These are phyloP conservation scores for Coilia nasus DNA, from an alignment of 2,797 vertebrate species.

Conservation along the genomic window DNA sequence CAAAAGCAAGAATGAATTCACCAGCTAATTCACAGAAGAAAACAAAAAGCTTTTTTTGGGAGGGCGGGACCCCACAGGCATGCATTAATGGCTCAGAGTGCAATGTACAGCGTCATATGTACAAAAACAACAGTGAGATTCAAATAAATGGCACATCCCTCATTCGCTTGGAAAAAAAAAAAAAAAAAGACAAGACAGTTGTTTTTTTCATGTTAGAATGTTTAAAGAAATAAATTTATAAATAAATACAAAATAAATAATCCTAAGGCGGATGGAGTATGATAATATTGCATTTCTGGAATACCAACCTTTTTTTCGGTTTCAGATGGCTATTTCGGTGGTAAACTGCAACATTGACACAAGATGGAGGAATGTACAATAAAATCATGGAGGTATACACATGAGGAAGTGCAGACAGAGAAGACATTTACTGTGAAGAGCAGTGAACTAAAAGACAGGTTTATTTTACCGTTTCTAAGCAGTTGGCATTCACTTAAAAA, in stretches of 20 bases:
- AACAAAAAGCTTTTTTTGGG: constrained; percentile 81
- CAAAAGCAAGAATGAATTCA: constrained; percentile 98
- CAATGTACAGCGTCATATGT: constrained; percentile 98
- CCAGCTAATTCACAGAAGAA: constrained; percentile 96
- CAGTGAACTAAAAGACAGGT: constrained; percentile 83
- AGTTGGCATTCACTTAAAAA: constrained; percentile 92
- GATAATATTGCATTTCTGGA: constrained; percentile 85
- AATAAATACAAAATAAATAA: constrained; percentile 42
- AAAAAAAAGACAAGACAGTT: constrained; percentile 71
- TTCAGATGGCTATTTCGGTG: constrained; percentile 69
- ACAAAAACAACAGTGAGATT: constrained; percentile 92
- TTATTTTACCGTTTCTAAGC: constrained; percentile 83
- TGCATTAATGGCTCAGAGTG: constrained; percentile 96
- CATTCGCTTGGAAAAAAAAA: constrained; percentile 87
- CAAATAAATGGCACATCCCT: constrained; percentile 92
- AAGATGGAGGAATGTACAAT: constrained; percentile 65
- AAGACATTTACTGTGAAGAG: constrained; percentile 76
- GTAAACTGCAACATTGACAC: constrained; percentile 71
- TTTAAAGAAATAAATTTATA: constrained; percentile 78
- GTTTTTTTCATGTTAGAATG: constrained; percentile 71
- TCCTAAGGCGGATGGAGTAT: constrained; percentile 77
- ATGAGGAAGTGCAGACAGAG: constrained; percentile 77
- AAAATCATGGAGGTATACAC: constrained; percentile 54
- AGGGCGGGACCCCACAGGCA: constrained; percentile 82
- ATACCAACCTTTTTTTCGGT: constrained; percentile 71